Percentiles rank a stretch among this genome's conserved stretches.
Conservation (phyloP, 2,113 vertebrate species). For the Pollimyrus isidori region DNA sequence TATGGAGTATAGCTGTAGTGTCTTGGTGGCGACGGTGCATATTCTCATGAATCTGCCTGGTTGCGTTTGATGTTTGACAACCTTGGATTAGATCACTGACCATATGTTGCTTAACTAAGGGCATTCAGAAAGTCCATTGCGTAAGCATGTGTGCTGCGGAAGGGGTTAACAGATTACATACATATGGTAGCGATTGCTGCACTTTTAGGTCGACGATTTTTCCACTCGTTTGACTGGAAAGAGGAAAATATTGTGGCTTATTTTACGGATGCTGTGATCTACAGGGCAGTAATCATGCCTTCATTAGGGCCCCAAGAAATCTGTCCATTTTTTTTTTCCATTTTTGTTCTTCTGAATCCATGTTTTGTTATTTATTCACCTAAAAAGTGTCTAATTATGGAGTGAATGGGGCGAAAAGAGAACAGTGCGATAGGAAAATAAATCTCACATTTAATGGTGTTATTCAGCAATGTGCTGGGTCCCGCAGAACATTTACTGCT, state of each 20-base stretch:
- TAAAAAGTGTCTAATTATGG: too few species aligned
- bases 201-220: neutral
- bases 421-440: too few species aligned
- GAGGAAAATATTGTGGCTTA: neutral
- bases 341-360: too few species aligned
- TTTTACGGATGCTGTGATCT: neutral
- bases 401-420: too few species aligned
- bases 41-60: neutral
- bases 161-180: neutral
- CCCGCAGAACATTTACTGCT: too few species aligned
- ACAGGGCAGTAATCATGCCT: constrained; percentile 37
- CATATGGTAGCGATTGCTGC: neutral
- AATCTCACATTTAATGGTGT: too few species aligned
- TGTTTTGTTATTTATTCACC: too few species aligned
- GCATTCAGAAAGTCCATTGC: neutral
- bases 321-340: too few species aligned
- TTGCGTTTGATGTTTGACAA: neutral
- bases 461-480: too few species aligned
- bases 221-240: neutral
- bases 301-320: too few species aligned
- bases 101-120: neutral
- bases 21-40: neutral
- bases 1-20: neutral
- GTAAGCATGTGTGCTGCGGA: neutral
- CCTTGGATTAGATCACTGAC: neutral